These are phyloP conservation scores for Boloria selene DNA, from an alignment of 2,888 invertebrate species.

Conservation along the genomic window DNA sequence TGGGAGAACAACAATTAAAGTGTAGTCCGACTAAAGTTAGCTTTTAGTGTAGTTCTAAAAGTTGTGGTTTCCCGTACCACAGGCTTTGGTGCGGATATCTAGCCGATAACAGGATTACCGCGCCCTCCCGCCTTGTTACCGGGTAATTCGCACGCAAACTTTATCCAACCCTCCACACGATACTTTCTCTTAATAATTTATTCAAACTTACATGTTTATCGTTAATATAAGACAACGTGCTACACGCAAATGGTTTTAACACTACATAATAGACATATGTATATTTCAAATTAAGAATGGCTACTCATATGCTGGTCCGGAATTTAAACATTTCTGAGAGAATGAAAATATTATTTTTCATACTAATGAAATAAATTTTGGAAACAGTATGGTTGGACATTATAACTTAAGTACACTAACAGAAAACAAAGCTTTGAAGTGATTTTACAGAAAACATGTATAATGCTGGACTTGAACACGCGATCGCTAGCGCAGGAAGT, in stretches of 20 bases:
- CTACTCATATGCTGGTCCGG: no score
- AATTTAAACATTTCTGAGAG: no score
- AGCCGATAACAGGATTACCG: slow-evolving; percentile 74
- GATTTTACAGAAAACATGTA: no score
- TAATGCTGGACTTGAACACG: no score
- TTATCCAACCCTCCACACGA: slow-evolving; percentile 55
- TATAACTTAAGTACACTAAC: no score
- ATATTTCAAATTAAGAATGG: no score
- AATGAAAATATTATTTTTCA: no score
- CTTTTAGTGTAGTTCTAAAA: slow-evolving; percentile 49
- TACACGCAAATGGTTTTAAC: background rate
- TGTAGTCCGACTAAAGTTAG: slow-evolving; percentile 55
- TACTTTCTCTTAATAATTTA: slow-evolving; percentile 56
- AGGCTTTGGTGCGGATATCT: slow-evolving; percentile 58
- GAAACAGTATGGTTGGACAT: no score
- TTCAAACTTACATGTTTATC: slow-evolving; percentile 4
- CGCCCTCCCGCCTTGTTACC: slow-evolving; percentile 63
- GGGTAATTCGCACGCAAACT: slow-evolving; percentile 73
- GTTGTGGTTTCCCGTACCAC: slow-evolving; percentile 55
- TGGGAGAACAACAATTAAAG: slow-evolving; percentile 53
- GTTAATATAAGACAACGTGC: background rate
- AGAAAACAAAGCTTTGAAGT: no score
- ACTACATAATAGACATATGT: background rate
- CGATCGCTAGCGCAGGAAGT: no score
- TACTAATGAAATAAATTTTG: no score